These are phyloP conservation scores for Myopa tessellatipennis DNA, from an alignment of 2,888 invertebrate genomes.

Conservation along the genomic window DNA sequence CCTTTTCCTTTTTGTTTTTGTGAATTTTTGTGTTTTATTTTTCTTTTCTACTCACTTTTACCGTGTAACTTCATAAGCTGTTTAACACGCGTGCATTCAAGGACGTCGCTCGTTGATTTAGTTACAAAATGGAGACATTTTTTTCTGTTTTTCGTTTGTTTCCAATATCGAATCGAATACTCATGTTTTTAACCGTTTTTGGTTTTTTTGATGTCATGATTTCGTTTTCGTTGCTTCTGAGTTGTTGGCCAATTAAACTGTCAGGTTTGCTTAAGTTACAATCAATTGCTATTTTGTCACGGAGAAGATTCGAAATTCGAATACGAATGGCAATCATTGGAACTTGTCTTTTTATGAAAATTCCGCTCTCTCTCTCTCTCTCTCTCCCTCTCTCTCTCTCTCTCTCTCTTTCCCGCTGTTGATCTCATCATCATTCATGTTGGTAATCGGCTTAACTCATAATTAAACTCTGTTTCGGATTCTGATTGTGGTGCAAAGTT, in stretches of 20 bases:
- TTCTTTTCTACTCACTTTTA: not conserved
- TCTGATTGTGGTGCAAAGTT: no score
- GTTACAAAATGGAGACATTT: not conserved
- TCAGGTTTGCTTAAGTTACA: not conserved
- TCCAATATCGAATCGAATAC: not conserved
- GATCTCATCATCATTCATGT: no score
- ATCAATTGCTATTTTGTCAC: not conserved
- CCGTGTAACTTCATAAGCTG: not conserved
- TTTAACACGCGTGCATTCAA: not conserved
- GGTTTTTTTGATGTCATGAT: not conserved
- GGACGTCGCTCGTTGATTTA: constrained; percentile 2
- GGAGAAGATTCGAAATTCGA: not conserved
- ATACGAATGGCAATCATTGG: not conserved
- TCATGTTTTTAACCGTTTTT: not conserved
- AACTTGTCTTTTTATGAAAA: not conserved
- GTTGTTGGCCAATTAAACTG: constrained; percentile 2
- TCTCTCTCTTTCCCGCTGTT: no score
- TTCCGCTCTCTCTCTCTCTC: not conserved
- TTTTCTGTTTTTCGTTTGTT: not conserved
- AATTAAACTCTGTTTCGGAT: no score
- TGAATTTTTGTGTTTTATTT: not conserved
- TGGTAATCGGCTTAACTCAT: no score
- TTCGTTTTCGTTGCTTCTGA: not conserved
- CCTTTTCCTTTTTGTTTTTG: not conserved
- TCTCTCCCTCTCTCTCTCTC: no score